Percentiles rank a stretch among this genome's conserved stretches.
phyloP scores from a whole-genome alignment of 2,888 invertebrate genomes.

The Drosophila infuscata region DNA sequence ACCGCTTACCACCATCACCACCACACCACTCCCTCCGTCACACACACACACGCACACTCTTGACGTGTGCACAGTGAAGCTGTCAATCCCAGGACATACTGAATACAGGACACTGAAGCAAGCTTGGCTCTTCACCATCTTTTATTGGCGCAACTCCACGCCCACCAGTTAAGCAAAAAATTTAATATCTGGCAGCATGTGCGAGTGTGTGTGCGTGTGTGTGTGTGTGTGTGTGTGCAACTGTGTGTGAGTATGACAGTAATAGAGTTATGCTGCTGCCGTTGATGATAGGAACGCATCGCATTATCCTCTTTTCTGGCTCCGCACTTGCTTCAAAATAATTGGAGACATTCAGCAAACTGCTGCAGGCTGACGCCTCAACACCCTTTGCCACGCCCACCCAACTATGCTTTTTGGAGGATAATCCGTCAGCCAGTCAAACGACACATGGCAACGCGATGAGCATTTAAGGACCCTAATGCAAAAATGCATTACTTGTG shows the following conservation, averaged over 20 bases:
- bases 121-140: constrained; percentile 49
- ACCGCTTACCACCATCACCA: constrained; percentile 16
- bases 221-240: background rate
- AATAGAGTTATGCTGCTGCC: constrained; percentile 70
- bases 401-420: constrained; percentile 23
- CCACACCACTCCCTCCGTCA: background rate
- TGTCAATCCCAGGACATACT: constrained; percentile 56
- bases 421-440: constrained; percentile 55
- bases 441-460: constrained; percentile 41
- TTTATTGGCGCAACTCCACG: constrained; percentile 59
- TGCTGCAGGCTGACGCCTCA: background rate
- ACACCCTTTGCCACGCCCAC: background rate
- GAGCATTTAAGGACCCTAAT: constrained; percentile 54
- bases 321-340: constrained; percentile 59
- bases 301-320: constrained; percentile 60
- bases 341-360: constrained; percentile 48
- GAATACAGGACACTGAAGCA: constrained; percentile 22
- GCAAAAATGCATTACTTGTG: constrained; percentile 50
- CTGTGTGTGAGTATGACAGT: constrained; percentile 44
- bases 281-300: constrained; percentile 62
- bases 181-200: constrained; percentile 65
- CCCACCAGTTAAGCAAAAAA: constrained; percentile 42
- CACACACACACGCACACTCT: constrained; percentile 2
- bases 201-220: constrained; percentile 4
- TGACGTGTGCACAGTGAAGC: constrained; percentile 51